Evolutionary conservation across 2,113 vertebrate species (phyloP).

Genomic region (Nothoprocta perdicaria): DNA sequence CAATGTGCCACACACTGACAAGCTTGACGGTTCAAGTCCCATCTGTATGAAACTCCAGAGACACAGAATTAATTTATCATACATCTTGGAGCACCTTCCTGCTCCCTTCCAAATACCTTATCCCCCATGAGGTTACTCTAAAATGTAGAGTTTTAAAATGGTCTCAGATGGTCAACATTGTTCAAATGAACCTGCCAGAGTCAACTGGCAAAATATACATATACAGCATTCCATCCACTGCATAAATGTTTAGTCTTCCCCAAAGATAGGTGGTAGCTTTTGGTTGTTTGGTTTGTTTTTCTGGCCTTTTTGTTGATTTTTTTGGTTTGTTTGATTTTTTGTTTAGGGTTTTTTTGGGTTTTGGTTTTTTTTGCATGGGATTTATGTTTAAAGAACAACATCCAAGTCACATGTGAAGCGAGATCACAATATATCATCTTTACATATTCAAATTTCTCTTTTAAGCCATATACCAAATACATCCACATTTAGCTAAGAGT

Average conservation of each 20-base stretch:
- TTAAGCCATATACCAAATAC: not conserved
- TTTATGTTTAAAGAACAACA: not conserved
- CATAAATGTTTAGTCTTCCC: not conserved
- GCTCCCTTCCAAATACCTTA: not conserved
- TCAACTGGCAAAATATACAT: too few species aligned
- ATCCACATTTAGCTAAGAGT: not conserved
- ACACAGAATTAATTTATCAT: slow-evolving; percentile 16
- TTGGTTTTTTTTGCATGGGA: not conserved
- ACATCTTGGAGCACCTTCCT: not conserved
- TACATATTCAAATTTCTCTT: not conserved
- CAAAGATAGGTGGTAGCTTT: not conserved
- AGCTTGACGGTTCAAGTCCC: not conserved
- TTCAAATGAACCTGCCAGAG: slow-evolving; percentile 28
- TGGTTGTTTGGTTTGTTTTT: not conserved
- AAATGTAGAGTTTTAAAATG: not conserved
- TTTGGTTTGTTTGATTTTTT: too few species aligned
- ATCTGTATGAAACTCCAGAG: not conserved
- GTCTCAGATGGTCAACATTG: not conserved
- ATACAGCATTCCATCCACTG: too few species aligned
- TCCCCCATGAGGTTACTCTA: not conserved
- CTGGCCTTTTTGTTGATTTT: too few species aligned
- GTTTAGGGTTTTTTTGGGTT: too few species aligned
- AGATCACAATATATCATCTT: not conserved
- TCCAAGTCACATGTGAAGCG: not conserved
- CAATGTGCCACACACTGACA: not conserved